Base-by-base conservation (phyloP, 2,797 vertebrate species). In the Leuciscus waleckii region DNA sequence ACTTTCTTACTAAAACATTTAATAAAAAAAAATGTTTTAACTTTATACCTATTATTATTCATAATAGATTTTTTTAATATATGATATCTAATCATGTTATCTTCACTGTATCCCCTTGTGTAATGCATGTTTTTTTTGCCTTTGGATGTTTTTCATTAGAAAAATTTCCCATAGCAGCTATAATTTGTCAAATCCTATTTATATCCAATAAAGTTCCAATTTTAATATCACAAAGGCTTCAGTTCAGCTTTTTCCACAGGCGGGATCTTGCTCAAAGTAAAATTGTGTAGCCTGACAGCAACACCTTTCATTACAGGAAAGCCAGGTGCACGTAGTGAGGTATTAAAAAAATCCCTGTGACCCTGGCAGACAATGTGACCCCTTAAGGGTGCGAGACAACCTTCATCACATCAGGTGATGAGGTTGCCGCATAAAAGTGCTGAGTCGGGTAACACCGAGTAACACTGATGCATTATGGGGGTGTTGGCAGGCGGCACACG, bases 151-250 rank as follows among this genome's bases (percentile, higher is more conserved):
- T 80, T 61, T 35, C 7, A 63, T 63, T 63, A 63, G 23, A 21
- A 35, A 21, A 43, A 16, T 35, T 16, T 61, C 46, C 51, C 8
- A 49, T 29, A 11, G 9, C 6, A 56, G 51, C 21, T 56, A 16
- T 41, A 29, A 35, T 68, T 75, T 73, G n/a, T 69, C 39, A 21
- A 68, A 75, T n/a, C 73, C n/a, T 39, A 84, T 87, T 76, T 82
- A 77, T 61, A 65, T 77, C 65, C 78, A 65, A 76, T 70, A 84
- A 76, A 84, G 23, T 68, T 49, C 23, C 5, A 2, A 87, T 87
- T 84, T 87, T 84, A 77, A 81, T 87, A 84, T 71, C 54, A 35
- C 63, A 73, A 78, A 83, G 69, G 26, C 32, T 51, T 75, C 75
- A 61, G 56, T 69, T 82, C 54, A 17, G 84, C 46, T 81, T 49